phyloP scores from a whole-genome alignment of 2,797 vertebrate genomes.

The Notoglanidium macrostoma region DNA sequence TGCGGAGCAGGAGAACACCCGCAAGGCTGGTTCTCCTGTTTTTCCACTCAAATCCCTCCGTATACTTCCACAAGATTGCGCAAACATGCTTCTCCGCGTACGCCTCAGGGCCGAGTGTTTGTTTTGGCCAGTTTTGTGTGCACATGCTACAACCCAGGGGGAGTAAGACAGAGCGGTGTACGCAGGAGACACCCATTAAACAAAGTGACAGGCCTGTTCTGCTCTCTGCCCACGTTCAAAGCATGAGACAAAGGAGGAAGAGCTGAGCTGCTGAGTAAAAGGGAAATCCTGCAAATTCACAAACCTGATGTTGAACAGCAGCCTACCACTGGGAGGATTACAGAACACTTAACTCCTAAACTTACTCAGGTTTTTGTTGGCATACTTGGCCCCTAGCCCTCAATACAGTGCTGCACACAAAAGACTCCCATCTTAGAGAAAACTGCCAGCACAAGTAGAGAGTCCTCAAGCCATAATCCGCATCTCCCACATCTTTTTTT shows the following conservation, averaged over 20 bases:
- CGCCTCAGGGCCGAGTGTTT: slow-evolving; percentile 12
- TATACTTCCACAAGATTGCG: slow-evolving; percentile 1
- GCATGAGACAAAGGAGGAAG: not conserved
- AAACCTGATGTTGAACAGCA: not conserved
- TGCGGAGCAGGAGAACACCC: slow-evolving; percentile 6
- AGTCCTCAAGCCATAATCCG: slow-evolving; percentile 29
- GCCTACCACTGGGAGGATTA: slow-evolving; percentile 2
- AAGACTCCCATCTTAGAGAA: not conserved
- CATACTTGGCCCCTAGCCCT: not conserved
- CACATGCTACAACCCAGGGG: not conserved
- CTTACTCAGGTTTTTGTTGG: not conserved
- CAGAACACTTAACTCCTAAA: not conserved
- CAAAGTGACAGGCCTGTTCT: slow-evolving; percentile 27
- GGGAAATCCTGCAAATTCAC: slow-evolving; percentile 15
- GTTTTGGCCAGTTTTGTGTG: slow-evolving; percentile 22
- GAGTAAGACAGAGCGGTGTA: slow-evolving; percentile 6
- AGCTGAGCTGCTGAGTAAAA: not conserved
- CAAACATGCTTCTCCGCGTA: not conserved
- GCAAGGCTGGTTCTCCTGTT: not conserved
- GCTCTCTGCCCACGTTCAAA: slow-evolving; percentile 24
- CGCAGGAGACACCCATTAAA: slow-evolving; percentile 32
- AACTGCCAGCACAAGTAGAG: slow-evolving; percentile 22
- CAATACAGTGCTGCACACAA: not conserved
- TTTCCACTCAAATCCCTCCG: not conserved
- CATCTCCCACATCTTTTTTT: slow-evolving; percentile 14